Evolutionary conservation across 1,140 invertebrate genomes (phyloP).

Genomic region (Elysia chlorotica): DNA sequence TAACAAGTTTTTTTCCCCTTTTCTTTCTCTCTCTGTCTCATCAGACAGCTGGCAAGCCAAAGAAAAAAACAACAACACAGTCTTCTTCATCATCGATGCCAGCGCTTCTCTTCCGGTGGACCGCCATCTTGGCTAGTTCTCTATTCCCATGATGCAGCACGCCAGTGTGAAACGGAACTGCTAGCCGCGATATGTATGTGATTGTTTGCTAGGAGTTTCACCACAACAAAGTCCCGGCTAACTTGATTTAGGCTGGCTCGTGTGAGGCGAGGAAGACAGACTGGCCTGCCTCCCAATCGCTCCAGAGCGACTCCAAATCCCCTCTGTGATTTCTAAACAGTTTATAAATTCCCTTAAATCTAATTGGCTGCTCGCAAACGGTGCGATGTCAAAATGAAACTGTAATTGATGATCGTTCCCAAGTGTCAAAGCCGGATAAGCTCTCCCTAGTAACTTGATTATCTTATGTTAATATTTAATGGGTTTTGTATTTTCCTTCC

Average conservation of each 20-base stretch:
- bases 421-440: slow-evolving; percentile 27
- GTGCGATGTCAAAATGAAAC: slow-evolving; percentile 32
- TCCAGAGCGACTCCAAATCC: slow-evolving; percentile 9
- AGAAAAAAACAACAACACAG: too few relatives aligned
- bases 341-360: slow-evolving; percentile 36
- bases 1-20: too few relatives aligned
- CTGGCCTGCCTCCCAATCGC: slow-evolving; percentile 23
- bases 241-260: slow-evolving; percentile 7
- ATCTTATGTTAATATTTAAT: slow-evolving; percentile 30
- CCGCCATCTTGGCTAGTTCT: slow-evolving; percentile 20
- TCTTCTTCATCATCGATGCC: too few relatives aligned
- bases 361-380: slow-evolving; percentile 25
- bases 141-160: slow-evolving; percentile 20
- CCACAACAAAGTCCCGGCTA: slow-evolving; percentile 15
- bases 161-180: slow-evolving; percentile 11
- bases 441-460: slow-evolving; percentile 27
- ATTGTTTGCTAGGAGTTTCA: slow-evolving; percentile 22
- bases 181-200: slow-evolving; percentile 19
- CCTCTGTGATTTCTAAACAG: slow-evolving; percentile 37
- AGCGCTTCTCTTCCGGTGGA: slow-evolving; percentile 23
- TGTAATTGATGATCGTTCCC: slow-evolving; percentile 29
- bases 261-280: slow-evolving; percentile 4
- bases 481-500: not conserved
- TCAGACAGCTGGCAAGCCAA: too few relatives aligned
- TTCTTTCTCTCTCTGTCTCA: too few relatives aligned